A percentile compares a stretch with the other conserved stretches of the same genome.
phyloP scores from a whole-genome alignment of 2,888 invertebrate species.

The Dendrolimus pini region DNA sequence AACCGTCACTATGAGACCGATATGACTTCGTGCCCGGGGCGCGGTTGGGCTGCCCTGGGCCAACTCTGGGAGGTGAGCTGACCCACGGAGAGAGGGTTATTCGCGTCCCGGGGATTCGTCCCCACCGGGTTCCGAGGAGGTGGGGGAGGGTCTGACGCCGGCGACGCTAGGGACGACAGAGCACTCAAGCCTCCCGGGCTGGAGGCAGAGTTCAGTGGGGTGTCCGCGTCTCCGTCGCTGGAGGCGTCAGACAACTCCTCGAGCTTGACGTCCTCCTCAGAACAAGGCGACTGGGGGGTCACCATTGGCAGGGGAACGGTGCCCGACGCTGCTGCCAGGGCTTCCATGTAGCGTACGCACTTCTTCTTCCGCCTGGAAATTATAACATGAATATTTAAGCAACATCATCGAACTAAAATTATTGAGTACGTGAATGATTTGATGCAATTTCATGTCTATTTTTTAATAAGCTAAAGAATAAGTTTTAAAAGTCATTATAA shows the following conservation, averaged over 20 bases:
- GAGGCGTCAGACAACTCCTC: conserved; percentile 82
- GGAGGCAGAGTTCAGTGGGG: conserved; percentile 65
- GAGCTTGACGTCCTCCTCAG: conserved; percentile 83
- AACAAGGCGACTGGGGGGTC: conserved; percentile 88
- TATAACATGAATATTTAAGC: not conserved
- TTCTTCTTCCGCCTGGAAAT: conserved; percentile 95
- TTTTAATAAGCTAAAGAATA: too few relatives aligned
- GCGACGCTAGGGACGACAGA: conserved; percentile 81
- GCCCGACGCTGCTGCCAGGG: conserved; percentile 80
- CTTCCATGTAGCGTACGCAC: conserved; percentile 97
- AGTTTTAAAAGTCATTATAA: too few relatives aligned
- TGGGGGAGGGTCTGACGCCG: conserved; percentile 82
- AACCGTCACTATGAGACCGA: conserved; percentile 66
- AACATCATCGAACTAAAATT: too few relatives aligned
- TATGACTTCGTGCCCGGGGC: conserved; percentile 64
- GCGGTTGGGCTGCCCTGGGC: conserved; percentile 55
- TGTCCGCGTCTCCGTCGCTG: conserved; percentile 73
- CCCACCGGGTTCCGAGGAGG: conserved; percentile 87
- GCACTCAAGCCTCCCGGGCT: conserved; percentile 71
- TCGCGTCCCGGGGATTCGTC: conserved; percentile 93
- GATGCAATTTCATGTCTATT: too few relatives aligned
- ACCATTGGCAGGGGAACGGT: conserved; percentile 85
- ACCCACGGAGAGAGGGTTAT: conserved; percentile 94
- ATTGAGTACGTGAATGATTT: too few relatives aligned
- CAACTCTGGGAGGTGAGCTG: conserved; percentile 86